Conservation (phyloP, 1,140 invertebrate genomes). For the Solen grandis region DNA sequence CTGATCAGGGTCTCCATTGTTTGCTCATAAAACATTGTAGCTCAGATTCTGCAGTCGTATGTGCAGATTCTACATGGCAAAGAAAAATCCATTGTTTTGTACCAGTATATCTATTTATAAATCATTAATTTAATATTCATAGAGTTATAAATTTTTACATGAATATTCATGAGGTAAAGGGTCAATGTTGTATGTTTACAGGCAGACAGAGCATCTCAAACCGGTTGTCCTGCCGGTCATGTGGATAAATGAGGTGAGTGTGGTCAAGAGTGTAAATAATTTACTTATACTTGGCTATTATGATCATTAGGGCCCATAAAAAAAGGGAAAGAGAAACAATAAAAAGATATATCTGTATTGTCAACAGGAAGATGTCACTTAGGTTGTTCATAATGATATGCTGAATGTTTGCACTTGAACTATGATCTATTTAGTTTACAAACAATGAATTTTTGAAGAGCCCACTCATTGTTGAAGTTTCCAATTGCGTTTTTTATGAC, state of each 20-base stretch:
- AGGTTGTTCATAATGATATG: not conserved
- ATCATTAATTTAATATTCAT: too few species aligned
- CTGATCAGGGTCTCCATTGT: too few species aligned
- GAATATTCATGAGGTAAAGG: not conserved
- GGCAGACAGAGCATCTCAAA: slow-evolving; percentile 12
- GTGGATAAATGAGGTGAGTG: slow-evolving; percentile 50
- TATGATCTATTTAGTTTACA: not conserved
- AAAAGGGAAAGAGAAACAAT: not conserved
- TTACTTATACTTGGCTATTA: not conserved
- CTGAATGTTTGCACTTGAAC: not conserved
- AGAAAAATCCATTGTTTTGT: not conserved
- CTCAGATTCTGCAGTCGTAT: too few species aligned
- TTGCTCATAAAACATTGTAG: too few species aligned
- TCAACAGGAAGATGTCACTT: too few species aligned
- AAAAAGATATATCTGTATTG: not conserved
- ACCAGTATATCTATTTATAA: too few species aligned
- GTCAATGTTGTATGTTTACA: slow-evolving; percentile 13
- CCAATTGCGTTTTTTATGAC: too few species aligned
- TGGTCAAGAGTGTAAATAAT: too few species aligned
- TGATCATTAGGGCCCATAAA: not conserved
- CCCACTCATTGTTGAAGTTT: too few species aligned
- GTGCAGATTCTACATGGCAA: not conserved
- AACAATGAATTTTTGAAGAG: too few species aligned
- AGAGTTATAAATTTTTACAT: not conserved
- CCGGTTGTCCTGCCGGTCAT: slow-evolving; percentile 29